Percentiles rank a stretch among this genome's conserved stretches.
These are phyloP conservation scores for Lepidotrigona ventralis DNA, from an alignment of 1,140 invertebrate genomes.

Conservation along the genomic window DNA sequence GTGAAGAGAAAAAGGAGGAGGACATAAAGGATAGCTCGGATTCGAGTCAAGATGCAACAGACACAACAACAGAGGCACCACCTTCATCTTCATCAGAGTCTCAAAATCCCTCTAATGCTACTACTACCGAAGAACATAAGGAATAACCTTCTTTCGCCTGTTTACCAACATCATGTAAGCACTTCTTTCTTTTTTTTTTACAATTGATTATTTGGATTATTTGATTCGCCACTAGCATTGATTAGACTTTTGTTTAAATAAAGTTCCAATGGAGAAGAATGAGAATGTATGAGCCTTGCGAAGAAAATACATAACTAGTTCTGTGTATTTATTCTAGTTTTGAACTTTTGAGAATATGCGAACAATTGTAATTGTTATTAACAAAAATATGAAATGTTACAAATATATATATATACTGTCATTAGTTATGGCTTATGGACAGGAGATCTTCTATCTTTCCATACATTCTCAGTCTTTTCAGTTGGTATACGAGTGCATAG, in stretches of 20 bases:
- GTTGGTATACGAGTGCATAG: not conserved
- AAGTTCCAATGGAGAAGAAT: not conserved
- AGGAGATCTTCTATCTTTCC: not conserved
- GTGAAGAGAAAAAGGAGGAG: constrained; percentile 73
- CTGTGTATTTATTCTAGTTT: not conserved
- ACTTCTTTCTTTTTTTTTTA: constrained; percentile 18
- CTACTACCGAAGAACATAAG: constrained; percentile 75
- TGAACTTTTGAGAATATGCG: not conserved
- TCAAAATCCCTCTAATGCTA: constrained; percentile 68
- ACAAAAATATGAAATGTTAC: not conserved
- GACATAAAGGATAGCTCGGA: constrained; percentile 75
- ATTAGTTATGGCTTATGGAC: not conserved
- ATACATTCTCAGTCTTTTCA: constrained; percentile 6
- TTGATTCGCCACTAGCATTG: constrained; percentile 10
- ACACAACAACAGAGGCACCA: constrained; percentile 55
- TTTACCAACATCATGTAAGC: constrained; percentile 66
- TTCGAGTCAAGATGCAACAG: constrained; percentile 76
- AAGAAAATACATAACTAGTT: not conserved
- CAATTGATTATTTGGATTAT: constrained; percentile 32
- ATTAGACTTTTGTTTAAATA: not conserved
- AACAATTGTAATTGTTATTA: not conserved
- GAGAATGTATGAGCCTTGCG: not conserved
- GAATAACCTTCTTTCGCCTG: constrained; percentile 75
- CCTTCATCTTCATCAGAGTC: constrained; percentile 66
- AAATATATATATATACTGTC: not conserved